phyloP scores from a whole-genome alignment of 2,113 vertebrate species.

The Henicopernis longicauda region DNA sequence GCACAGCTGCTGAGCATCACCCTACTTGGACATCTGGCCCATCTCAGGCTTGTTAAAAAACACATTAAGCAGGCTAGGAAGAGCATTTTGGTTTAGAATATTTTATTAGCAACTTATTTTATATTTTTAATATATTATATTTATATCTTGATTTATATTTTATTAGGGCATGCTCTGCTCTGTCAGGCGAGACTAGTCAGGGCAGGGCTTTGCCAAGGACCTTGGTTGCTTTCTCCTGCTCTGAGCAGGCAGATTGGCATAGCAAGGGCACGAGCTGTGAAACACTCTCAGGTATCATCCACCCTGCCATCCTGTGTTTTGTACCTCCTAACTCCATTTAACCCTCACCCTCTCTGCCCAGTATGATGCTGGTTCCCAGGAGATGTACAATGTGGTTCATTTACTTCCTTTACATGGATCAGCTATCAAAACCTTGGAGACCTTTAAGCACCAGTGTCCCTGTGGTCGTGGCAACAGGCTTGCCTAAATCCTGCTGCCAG shows the following conservation, averaged over 20 bases:
- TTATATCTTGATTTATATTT: neutral
- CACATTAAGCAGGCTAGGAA: neutral
- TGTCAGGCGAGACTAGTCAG: neutral
- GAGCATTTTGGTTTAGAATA: neutral
- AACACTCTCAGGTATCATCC: neutral
- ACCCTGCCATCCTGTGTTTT: neutral
- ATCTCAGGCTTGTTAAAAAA: neutral
- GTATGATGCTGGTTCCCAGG: neutral
- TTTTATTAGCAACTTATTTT: neutral
- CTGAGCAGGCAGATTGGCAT: neutral
- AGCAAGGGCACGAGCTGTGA: neutral
- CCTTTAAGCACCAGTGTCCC: neutral
- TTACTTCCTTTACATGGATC: neutral
- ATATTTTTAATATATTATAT: neutral
- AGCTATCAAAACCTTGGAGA: neutral
- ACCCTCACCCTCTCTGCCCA: neutral
- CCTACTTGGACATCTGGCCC: neutral
- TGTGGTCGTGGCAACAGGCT: neutral
- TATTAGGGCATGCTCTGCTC: neutral
- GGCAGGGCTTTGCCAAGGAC: neutral
- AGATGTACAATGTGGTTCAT: neutral
- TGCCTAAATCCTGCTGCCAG: neutral
- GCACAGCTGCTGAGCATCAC: neutral
- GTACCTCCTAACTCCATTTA: neutral
- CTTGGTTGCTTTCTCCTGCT: neutral